Base-by-base conservation (phyloP, 2,113 vertebrate genomes). In the Nycticryphes semicollaris region DNA sequence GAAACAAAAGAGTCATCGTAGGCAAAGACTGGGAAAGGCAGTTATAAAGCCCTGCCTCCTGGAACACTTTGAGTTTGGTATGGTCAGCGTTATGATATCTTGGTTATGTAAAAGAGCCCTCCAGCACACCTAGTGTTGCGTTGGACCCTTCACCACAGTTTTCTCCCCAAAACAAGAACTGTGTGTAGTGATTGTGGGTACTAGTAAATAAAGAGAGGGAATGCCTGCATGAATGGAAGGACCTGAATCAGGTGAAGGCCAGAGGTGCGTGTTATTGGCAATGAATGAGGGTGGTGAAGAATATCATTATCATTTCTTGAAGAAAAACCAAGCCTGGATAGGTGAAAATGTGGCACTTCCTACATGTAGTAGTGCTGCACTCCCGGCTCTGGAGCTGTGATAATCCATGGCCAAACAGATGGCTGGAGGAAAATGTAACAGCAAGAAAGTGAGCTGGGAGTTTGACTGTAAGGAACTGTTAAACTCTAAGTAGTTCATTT, bases 181-280 rank as follows among this genome's bases (percentile, higher is more conserved):
- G 3, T 2, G 0, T 45, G 10, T 57, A 7, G 25, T 25, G 10
- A 1, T 16, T 70, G 31, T 3, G 3, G 18, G 13, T 43, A 64
- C 17, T 59, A 50, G 48, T 47, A 81, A 60, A 89, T 47, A 12
- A 11, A 70, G 72, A n/a, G 25, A 70, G 21, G 35, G 48, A 87
- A 50, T 7, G 28, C 14, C 11, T 66, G 19, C 12, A n/a, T 0
- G 0, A 56, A 5, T 23, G 37, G 50, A 64, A 94, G 53, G n/a
- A 73, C 7, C 12, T 45, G 48, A 79, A 22, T 24, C 10, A 30
- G 16, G 19, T 82, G 75, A 76, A 77, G 73, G 73, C 3, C 67
- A 54, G 70, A 53, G 14, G 15, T 91, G 18, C 43, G 5, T 24
- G 12, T 41, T 60, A 37, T 27, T 66, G 51, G 30, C 45, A 68